phyloP scores from a whole-genome alignment of 2,113 vertebrate genomes.

The Python bivittatus region DNA sequence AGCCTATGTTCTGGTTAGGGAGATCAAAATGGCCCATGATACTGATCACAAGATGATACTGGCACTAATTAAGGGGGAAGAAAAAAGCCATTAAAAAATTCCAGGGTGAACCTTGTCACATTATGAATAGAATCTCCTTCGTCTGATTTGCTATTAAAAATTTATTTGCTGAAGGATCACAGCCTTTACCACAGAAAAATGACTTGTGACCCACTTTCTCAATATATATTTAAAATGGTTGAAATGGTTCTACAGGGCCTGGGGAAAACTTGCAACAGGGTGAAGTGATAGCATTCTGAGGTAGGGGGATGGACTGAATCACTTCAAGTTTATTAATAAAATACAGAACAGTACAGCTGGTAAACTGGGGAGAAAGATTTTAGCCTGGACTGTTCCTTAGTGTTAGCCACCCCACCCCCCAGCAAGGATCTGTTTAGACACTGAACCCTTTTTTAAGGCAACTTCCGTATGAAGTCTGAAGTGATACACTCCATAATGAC shows the following conservation, averaged over 20 bases:
- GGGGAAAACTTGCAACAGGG: neutral
- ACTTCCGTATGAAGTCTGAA: neutral
- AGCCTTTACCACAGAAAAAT: neutral
- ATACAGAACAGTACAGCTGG: neutral
- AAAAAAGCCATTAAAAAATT: neutral
- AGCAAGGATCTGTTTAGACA: no score
- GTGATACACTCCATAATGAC: neutral
- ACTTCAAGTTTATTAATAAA: neutral
- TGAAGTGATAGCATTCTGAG: neutral
- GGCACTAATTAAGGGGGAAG: constrained; percentile 21
- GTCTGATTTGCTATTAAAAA: neutral
- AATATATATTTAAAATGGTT: neutral
- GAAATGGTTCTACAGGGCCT: no score
- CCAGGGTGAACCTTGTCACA: neutral
- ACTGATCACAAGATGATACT: constrained; percentile 9
- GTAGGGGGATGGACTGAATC: no score
- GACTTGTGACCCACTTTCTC: neutral
- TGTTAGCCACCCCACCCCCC: neutral
- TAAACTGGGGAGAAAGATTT: neutral
- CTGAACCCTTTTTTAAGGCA: no score
- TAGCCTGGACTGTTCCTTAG: neutral
- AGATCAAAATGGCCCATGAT: constrained; percentile 11
- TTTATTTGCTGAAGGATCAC: neutral
- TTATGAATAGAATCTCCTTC: constrained; percentile 4
- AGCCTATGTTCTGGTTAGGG: constrained; percentile 9